These are phyloP conservation scores for Drosophila kikkawai DNA, from an alignment of 1,140 invertebrate species.

Conservation along the genomic window DNA sequence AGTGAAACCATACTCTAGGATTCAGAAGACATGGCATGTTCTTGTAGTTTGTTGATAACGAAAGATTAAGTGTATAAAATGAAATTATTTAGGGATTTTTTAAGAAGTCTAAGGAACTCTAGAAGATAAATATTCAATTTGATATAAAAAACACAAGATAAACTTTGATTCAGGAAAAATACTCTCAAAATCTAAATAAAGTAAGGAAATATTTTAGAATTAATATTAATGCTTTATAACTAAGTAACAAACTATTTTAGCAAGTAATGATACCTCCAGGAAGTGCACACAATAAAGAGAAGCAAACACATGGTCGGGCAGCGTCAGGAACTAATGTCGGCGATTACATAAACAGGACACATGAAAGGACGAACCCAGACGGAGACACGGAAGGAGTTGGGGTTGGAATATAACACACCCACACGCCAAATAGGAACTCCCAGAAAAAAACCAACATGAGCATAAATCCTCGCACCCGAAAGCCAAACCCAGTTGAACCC, in stretches of 20 bases:
- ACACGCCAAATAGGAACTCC: conserved; percentile 71
- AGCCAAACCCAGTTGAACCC: conserved; percentile 53
- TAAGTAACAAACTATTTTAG: background rate
- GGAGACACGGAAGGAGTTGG: conserved; percentile 4
- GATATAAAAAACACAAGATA: background rate
- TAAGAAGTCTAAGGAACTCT: background rate
- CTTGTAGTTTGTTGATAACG: background rate
- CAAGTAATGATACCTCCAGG: conserved; percentile 13
- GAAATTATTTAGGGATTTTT: background rate
- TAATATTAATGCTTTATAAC: too few species aligned
- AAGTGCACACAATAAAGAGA: conserved; percentile 54
- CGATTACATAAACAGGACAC: conserved; percentile 82
- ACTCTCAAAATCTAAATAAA: background rate
- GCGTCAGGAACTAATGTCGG: conserved; percentile 76
- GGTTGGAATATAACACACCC: conserved; percentile 54
- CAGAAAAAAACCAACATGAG: conserved; percentile 61
- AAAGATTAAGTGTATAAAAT: background rate
- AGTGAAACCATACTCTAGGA: background rate
- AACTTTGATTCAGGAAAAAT: background rate
- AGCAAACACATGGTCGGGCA: conserved; percentile 31
- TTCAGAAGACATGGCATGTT: background rate
- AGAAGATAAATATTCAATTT: too few species aligned
- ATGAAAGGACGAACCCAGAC: conserved; percentile 68
- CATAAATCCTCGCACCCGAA: conserved; percentile 72
- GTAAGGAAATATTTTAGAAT: background rate